Evolutionary conservation across 2,888 invertebrate genomes (phyloP).

Genomic region (Orthosia gothica): DNA sequence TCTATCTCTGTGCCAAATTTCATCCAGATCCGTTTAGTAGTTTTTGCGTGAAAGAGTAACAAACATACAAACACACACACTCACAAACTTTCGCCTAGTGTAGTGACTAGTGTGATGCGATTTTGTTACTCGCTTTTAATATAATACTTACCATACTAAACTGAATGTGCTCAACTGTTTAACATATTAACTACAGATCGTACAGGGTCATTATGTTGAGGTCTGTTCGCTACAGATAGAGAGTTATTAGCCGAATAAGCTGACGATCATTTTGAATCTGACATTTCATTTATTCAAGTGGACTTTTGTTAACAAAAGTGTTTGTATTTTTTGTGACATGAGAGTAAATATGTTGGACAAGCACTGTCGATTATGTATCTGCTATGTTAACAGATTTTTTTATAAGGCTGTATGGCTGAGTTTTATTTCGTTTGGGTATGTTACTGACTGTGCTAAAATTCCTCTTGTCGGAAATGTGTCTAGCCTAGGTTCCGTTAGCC

Average conservation of each 20-base stretch:
- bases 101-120: too few relatives aligned
- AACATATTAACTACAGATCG: neutral
- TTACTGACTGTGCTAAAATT: neutral
- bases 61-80: too few relatives aligned
- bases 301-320: neutral
- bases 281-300: neutral
- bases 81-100: too few relatives aligned
- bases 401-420: too few relatives aligned
- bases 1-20: too few relatives aligned
- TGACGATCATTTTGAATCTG: slow-evolving; percentile 18
- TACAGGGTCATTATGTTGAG: neutral
- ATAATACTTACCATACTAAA: neutral
- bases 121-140: neutral
- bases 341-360: neutral
- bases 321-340: neutral
- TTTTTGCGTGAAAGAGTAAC: too few relatives aligned
- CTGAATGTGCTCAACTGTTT: neutral
- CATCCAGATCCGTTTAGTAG: too few relatives aligned
- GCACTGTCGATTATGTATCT: neutral
- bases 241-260: slow-evolving; percentile 12
- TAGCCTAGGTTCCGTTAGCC: too few relatives aligned
- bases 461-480: too few relatives aligned
- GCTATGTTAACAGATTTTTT: neutral
- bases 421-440: neutral
- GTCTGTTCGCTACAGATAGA: slow-evolving; percentile 26